phyloP scores from a whole-genome alignment of 2,797 vertebrate genomes.

The Amphiprion clarkii region DNA sequence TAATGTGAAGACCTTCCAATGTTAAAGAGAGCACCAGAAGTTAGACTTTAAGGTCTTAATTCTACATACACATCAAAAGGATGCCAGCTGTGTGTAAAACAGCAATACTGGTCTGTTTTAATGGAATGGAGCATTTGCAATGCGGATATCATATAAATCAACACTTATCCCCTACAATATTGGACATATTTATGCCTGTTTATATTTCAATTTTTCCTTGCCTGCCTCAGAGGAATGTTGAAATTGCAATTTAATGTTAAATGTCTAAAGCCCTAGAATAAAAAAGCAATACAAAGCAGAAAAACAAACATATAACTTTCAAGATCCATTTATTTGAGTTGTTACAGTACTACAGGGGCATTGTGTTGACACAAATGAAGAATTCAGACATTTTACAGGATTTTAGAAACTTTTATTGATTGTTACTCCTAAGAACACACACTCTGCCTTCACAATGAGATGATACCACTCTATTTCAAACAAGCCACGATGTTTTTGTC shows the following conservation, averaged over 20 bases:
- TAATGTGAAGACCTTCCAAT: constrained; percentile 6
- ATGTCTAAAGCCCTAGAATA: not conserved
- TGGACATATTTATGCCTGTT: not conserved
- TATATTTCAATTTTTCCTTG: not conserved
- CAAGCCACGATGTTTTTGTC: constrained; percentile 43
- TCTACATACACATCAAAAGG: constrained; percentile 13
- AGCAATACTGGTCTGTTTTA: not conserved
- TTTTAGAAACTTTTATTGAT: constrained; percentile 62
- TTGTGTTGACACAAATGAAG: constrained; percentile 68
- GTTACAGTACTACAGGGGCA: constrained; percentile 84
- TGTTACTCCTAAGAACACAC: constrained; percentile 42
- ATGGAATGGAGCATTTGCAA: constrained; percentile 6
- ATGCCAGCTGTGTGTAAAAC: not conserved
- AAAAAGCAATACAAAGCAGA: constrained; percentile 31
- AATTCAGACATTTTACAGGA: constrained; percentile 78
- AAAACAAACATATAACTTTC: constrained; percentile 65
- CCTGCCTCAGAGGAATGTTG: not conserved
- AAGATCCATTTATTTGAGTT: constrained; percentile 86
- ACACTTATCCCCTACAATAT: not conserved
- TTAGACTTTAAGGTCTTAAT: constrained; percentile 5
- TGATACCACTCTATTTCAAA: constrained; percentile 64
- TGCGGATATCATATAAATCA: not conserved
- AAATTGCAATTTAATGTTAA: too few species aligned
- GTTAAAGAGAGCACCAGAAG: constrained; percentile 1
- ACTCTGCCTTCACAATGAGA: constrained; percentile 66